Evolutionary conservation across 1,140 invertebrate genomes (phyloP), one percentile per base, ranked within the genome.

Genomic region (Drosophila kurseongensis): DNA sequence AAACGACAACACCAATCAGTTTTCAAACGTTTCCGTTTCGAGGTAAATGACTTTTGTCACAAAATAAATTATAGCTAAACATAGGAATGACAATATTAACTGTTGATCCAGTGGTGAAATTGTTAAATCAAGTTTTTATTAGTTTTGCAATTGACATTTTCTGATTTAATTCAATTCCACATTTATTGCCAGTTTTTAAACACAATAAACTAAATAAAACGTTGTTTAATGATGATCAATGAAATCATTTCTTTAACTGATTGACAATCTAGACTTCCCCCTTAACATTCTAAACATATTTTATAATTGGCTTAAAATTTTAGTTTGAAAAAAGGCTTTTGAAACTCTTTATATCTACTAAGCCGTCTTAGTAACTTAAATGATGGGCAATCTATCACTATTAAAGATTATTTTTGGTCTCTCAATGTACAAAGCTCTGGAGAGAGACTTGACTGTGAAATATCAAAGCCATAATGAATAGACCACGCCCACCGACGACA

Each of bases 401-500:
- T 35, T 36, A 36, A 36, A 50, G 48, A 12, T 10, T 9, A 1
- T 23, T 5, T 6, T 6, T 13, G 6, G 8, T 16, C 4, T 13
- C 16, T 55, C 4, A 9, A 16, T 16, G 9, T 13, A 29, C 16
- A 10, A 44, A 60, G 13, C 23, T 16, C 36, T 23, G 16, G 14
- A 10, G n/a, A 59, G 56, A 42, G 40, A 14, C 16, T 61, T 63
- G 38, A 13, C 13, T 60, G 50, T 83, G 61, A 83, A 79, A 80
- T 84, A 72, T 62, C 52, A 73, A 67, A 52, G 78, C 56, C 72
- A 84, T 80, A 81, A 81, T 83, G 81, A 84, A 84, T 38, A 13
- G 40, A 29, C 40, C 57, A 50, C 60, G 54, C 75, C 80, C 59
- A 63, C 47, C 12, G 16, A 32, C 29, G 47, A 50, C 40, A 51